A percentile compares a stretch with the other conserved stretches of the same genome.
Conservation (phyloP, 2,797 vertebrate genomes). For the Tokudaia muenninki region DNA sequence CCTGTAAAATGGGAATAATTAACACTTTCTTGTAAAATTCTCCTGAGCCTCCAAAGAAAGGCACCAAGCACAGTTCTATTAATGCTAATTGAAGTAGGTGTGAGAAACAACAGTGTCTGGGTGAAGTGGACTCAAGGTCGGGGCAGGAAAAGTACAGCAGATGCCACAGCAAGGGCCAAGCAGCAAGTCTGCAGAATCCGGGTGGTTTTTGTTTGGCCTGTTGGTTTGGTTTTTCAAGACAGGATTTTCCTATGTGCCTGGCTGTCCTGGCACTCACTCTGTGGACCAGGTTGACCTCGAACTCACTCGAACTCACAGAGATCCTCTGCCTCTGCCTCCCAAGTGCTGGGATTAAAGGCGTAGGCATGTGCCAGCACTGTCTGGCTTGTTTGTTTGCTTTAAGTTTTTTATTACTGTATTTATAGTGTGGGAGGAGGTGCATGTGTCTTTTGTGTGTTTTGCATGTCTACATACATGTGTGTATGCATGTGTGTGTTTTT, state of each 20-base stretch:
- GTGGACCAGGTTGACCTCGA: neutral
- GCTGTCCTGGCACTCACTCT: neutral
- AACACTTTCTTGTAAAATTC: conserved; percentile 81
- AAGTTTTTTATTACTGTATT: neutral
- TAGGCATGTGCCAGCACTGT: neutral
- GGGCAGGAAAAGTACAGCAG: neutral
- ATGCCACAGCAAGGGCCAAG: neutral
- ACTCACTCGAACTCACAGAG: neutral
- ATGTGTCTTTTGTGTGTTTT: too few relatives aligned
- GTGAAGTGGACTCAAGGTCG: conserved; percentile 39
- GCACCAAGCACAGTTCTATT: conserved; percentile 63
- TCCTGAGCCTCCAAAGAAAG: conserved; percentile 67
- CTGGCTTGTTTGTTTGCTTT: neutral
- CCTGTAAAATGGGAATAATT: conserved; percentile 81
- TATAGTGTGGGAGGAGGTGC: neutral
- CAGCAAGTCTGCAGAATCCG: neutral
- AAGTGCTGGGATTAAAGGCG: neutral
- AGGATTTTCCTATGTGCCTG: neutral
- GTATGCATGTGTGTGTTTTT: neutral
- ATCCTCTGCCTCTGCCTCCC: neutral
- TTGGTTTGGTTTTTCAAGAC: neutral
- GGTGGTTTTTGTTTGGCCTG: neutral
- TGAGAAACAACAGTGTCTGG: conserved; percentile 66
- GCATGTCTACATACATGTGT: too few relatives aligned
- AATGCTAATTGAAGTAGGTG: conserved; percentile 71